Base-by-base conservation (phyloP, 1,140 invertebrate genomes). In the Brachionus koreanus region DNA sequence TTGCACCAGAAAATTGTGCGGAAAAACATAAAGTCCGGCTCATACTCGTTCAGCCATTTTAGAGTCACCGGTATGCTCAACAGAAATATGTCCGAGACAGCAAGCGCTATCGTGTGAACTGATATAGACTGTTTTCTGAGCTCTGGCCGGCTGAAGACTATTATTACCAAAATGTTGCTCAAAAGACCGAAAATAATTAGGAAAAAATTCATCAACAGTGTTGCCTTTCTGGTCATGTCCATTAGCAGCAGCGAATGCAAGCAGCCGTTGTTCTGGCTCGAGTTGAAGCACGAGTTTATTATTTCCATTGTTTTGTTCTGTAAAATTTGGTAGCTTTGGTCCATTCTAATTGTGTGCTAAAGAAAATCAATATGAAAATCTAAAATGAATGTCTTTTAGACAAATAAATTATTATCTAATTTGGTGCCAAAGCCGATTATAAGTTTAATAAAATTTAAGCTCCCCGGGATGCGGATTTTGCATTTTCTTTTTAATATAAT, bases 101-200 rank as follows among this genome's bases (percentile, higher is more conserved):
- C 76, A 2, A 79, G 49, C 3, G 46, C 76, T 23, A 65, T 43
- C 1, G 76, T 79, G 57, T 79, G 76, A n/a, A 79, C 39, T 5
- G 76, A 79, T 61, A 79, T 79, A 2, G 76, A 79, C 49, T 42
- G 49, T 25, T 61, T 65, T 79, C 76, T 79, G 19, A 79, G 25
- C 19, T 79, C 76, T 23, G 35, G 76, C 1, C 61, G 35, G 3
- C 25, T 39, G 35, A 79, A 79, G 4, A 79, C 25, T 13, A 79
- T 12, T 61, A 79, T 61, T 16, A 79, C 76, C 25, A 79, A 25
- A 12, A 79, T 12, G 33, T 79, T 79, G n/a, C 23, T 43, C 12
- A 79, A 57, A 9, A 79, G 37, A 6, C 76, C 76, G 29, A 79
- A 29, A n/a, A 61, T 13, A 61, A 79, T 79, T 5, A 79, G 61